Conservation (phyloP, 2,888 invertebrate species). For the Clostera curtula region DNA sequence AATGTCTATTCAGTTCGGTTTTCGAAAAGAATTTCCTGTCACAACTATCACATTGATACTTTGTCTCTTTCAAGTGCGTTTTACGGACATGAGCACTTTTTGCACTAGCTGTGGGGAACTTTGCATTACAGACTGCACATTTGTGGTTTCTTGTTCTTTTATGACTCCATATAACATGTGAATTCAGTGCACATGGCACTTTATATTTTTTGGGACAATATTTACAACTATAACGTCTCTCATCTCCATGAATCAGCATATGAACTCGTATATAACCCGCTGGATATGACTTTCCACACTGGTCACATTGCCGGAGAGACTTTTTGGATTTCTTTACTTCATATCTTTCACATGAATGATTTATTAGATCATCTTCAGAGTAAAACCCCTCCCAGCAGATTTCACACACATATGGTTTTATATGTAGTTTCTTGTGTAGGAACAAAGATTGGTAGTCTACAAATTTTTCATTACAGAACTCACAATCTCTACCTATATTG, state of each 20-base stretch:
- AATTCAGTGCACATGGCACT: slow-evolving; percentile 60
- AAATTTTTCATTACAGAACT: slow-evolving; percentile 64
- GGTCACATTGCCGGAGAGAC: slow-evolving; percentile 56
- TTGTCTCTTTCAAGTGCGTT: slow-evolving; percentile 65
- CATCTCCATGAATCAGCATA: slow-evolving; percentile 58
- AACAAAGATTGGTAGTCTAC: slow-evolving; percentile 59
- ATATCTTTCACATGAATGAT: slow-evolving; percentile 45
- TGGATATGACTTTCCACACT: slow-evolving; percentile 68
- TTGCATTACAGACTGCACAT: slow-evolving; percentile 64
- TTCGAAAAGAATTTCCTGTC: slow-evolving; percentile 64
- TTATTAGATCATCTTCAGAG: slow-evolving; percentile 32
- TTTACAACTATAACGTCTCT: slow-evolving; percentile 57
- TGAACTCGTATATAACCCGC: slow-evolving; percentile 64
- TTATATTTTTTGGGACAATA: slow-evolving; percentile 69
- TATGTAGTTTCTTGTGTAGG: slow-evolving; percentile 55
- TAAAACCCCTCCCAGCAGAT: slow-evolving; percentile 65
- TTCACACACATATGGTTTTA: slow-evolving; percentile 59
- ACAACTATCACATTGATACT: slow-evolving; percentile 62
- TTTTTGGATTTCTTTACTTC: slow-evolving; percentile 40
- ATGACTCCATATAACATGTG: slow-evolving; percentile 65
- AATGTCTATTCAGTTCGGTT: slow-evolving; percentile 60
- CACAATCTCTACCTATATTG: slow-evolving; percentile 52
- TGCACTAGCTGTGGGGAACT: slow-evolving; percentile 63
- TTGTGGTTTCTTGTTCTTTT: slow-evolving; percentile 62
- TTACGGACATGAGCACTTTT: slow-evolving; percentile 62